Percentiles rank a stretch among this genome's conserved stretches.
phyloP scores from a whole-genome alignment of 2,797 vertebrate genomes.

The Hafferia zeledoni region DNA sequence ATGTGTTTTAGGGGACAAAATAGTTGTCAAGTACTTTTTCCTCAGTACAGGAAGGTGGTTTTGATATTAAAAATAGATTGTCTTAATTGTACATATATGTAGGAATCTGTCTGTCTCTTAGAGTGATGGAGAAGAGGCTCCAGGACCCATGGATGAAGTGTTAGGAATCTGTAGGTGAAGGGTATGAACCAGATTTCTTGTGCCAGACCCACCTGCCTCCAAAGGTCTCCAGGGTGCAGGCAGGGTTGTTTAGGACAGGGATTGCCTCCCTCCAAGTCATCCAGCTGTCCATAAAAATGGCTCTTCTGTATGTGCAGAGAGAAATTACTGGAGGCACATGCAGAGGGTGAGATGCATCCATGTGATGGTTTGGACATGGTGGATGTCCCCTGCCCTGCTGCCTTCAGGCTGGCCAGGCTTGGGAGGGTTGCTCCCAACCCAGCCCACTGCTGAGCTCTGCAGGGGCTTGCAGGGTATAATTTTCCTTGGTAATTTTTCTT shows the following conservation, averaged over 20 bases:
- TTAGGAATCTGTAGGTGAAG: background rate
- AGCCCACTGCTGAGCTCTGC: background rate
- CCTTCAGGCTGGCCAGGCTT: background rate
- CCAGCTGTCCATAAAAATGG: background rate
- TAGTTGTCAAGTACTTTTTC: background rate
- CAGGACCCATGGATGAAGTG: background rate
- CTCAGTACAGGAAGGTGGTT: background rate
- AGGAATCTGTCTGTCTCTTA: background rate
- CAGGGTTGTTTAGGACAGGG: background rate
- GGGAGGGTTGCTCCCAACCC: background rate
- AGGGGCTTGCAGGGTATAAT: background rate
- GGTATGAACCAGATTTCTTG: background rate
- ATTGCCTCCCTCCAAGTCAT: background rate
- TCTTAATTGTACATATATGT: background rate
- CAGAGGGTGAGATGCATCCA: too few relatives aligned
- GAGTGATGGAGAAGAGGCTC: background rate
- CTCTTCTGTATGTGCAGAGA: background rate
- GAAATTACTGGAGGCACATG: background rate
- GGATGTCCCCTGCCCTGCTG: background rate
- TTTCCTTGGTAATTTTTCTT: background rate
- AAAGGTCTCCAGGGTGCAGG: background rate
- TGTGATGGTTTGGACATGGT: rapidly evolving
- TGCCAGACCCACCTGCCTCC: background rate
- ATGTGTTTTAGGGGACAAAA: background rate
- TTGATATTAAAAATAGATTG: background rate